Percentiles rank a stretch among this genome's conserved stretches.
Conservation (phyloP, 2,888 invertebrate species). For the Cybosia mesomella region DNA sequence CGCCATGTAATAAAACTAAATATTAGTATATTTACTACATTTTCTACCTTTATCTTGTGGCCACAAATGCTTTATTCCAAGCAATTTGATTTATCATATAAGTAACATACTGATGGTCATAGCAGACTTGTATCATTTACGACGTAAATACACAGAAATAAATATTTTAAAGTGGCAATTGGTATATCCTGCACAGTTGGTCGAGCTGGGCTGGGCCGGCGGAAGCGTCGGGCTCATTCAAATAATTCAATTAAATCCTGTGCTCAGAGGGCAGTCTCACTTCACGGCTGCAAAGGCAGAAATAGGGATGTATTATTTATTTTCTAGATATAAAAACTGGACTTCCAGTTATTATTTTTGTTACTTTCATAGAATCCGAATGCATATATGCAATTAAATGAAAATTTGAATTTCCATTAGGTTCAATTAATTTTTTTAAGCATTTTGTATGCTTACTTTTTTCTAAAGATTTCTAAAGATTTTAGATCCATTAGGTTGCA, state of each 20-base stretch:
- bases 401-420: neutral
- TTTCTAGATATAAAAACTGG: neutral
- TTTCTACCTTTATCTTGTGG: neutral
- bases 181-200: conserved; percentile 78
- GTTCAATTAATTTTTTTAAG: too few relatives aligned
- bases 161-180: conserved; percentile 79
- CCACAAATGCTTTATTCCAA: neutral
- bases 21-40: neutral
- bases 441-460: too few relatives aligned
- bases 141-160: conserved; percentile 61
- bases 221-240: conserved; percentile 84
- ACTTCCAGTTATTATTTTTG: neutral
- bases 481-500: too few relatives aligned
- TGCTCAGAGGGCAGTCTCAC: conserved; percentile 75
- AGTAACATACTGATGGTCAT: neutral
- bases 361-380: neutral
- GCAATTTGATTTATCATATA: neutral
- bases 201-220: conserved; percentile 62
- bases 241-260: conserved; percentile 85
- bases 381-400: neutral
- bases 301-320: conserved; percentile 63
- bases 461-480: too few relatives aligned
- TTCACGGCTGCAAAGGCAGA: conserved; percentile 70
- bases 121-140: conserved; percentile 28
- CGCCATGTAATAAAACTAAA: neutral